A percentile compares a stretch with the other conserved stretches of the same genome.
These are phyloP conservation scores for Barypeithes pellucidus DNA, from an alignment of 2,888 invertebrate genomes.

Conservation along the genomic window DNA sequence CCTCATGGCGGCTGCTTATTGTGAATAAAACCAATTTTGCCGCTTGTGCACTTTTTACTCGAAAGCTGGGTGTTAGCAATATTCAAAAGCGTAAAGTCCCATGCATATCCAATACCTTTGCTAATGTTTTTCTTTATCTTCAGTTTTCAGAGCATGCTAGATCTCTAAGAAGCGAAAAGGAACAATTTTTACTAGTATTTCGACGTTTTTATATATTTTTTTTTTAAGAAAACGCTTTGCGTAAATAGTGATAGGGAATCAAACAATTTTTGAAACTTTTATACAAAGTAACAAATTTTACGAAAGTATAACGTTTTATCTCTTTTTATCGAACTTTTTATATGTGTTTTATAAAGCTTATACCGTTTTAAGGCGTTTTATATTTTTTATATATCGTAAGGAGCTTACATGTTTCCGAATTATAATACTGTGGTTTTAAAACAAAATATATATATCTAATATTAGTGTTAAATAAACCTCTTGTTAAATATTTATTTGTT, in stretches of 20 bases:
- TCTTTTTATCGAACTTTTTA: slow-evolving; percentile 19
- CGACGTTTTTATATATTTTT: slow-evolving; percentile 16
- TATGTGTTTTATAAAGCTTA: slow-evolving; percentile 23
- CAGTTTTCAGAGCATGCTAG: slow-evolving; percentile 69
- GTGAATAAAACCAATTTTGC: too few species aligned
- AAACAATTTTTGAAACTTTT: background rate
- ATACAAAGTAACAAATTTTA: background rate
- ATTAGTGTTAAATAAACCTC: slow-evolving; percentile 30
- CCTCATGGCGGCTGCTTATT: too few species aligned
- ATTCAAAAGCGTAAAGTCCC: too few species aligned
- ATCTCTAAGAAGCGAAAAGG: slow-evolving; percentile 61
- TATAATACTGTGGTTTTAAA: slow-evolving; percentile 28
- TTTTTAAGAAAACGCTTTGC: slow-evolving; percentile 19
- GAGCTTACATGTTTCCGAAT: slow-evolving; percentile 27
- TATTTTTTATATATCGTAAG: slow-evolving; percentile 23
- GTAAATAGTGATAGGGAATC: slow-evolving; percentile 13
- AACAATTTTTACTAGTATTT: slow-evolving; percentile 28
- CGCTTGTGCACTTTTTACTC: too few species aligned
- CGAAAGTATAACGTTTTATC: slow-evolving; percentile 13
- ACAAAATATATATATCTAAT: slow-evolving; percentile 17
- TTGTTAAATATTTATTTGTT: slow-evolving; percentile 18
- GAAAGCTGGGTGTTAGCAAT: too few species aligned
- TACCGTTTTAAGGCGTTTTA: slow-evolving; percentile 12
- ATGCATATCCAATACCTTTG: background rate
- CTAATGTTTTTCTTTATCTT: slow-evolving; percentile 51